phyloP scores from a whole-genome alignment of 1,140 invertebrate genomes.

The Caenorhabditis remanei region DNA sequence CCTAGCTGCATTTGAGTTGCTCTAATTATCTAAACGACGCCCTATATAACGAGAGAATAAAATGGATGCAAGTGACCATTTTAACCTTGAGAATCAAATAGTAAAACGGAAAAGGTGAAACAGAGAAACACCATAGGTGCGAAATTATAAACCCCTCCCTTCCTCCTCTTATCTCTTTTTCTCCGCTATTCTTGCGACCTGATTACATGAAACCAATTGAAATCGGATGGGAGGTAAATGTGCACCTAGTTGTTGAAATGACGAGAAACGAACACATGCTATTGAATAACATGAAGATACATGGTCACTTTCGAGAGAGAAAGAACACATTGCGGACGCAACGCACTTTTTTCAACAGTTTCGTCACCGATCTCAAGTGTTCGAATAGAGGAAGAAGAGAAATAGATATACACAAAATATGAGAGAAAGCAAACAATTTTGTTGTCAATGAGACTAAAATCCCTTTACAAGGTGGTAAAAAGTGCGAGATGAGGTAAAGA shows the following conservation, averaged over 20 bases:
- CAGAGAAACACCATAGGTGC: constrained; percentile 32
- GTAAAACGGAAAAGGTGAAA: constrained; percentile 43
- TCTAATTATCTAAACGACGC: background rate
- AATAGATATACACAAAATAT: constrained; percentile 12
- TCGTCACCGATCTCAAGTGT: constrained; percentile 54
- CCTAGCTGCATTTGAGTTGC: background rate
- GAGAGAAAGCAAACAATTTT: constrained; percentile 21
- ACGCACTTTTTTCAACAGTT: constrained; percentile 52
- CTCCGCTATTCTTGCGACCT: background rate
- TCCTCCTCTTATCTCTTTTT: background rate
- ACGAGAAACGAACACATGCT: constrained; percentile 10
- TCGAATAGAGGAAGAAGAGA: background rate
- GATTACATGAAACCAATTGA: constrained; percentile 33
- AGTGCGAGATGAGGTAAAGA: background rate
- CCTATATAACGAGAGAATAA: background rate
- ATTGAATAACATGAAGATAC: constrained; percentile 51
- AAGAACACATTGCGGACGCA: constrained; percentile 23
- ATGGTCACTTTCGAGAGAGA: constrained; percentile 35
- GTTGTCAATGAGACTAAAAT: constrained; percentile 16
- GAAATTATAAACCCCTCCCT: constrained; percentile 43
- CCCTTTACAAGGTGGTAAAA: background rate
- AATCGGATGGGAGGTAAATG: constrained; percentile 6
- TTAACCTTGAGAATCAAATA: constrained; percentile 44
- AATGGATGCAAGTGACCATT: constrained; percentile 32
- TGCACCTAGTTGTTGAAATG: constrained; percentile 10